Evolutionary conservation across 2,797 vertebrate species (phyloP).

Genomic region (Etheostoma nigrum): DNA sequence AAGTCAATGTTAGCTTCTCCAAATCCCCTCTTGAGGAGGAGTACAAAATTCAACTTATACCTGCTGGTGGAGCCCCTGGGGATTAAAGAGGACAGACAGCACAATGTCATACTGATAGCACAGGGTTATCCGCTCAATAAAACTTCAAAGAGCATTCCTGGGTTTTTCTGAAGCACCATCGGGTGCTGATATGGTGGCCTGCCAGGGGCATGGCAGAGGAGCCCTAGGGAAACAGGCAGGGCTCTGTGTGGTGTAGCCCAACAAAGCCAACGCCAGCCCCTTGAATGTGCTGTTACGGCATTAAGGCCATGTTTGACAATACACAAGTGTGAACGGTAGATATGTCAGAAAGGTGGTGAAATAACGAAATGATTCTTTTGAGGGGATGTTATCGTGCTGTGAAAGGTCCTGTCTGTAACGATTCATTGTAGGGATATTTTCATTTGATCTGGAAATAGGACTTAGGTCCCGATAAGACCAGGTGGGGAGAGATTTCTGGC

Average conservation of each 20-base stretch:
- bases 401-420: constrained; percentile 73
- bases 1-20: constrained; percentile 60
- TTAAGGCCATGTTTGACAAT: constrained; percentile 58
- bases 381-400: constrained; percentile 41
- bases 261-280: constrained; percentile 56
- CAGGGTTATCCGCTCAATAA: constrained; percentile 79
- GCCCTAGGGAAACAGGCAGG: constrained; percentile 46
- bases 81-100: constrained; percentile 67
- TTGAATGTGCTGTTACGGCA: constrained; percentile 6
- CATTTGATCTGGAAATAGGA: constrained; percentile 68
- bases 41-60: constrained; percentile 73
- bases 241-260: constrained; percentile 60
- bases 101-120: constrained; percentile 71
- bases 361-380: constrained; percentile 62
- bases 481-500: constrained; percentile 69
- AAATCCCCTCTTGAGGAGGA: constrained; percentile 67
- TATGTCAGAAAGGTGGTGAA: constrained; percentile 65
- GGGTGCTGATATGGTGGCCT: constrained; percentile 66
- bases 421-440: constrained; percentile 69
- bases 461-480: constrained; percentile 46
- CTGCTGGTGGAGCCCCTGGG: constrained; percentile 59
- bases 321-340: constrained; percentile 63
- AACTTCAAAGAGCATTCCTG: constrained; percentile 83
- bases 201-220: constrained; percentile 46
- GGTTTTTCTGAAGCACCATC: constrained; percentile 52